Percentiles rank a stretch among this genome's conserved stretches.
These are phyloP conservation scores for Pseudococcus jackbeardsleyi DNA, from an alignment of 2,888 invertebrate species.

Conservation along the genomic window DNA sequence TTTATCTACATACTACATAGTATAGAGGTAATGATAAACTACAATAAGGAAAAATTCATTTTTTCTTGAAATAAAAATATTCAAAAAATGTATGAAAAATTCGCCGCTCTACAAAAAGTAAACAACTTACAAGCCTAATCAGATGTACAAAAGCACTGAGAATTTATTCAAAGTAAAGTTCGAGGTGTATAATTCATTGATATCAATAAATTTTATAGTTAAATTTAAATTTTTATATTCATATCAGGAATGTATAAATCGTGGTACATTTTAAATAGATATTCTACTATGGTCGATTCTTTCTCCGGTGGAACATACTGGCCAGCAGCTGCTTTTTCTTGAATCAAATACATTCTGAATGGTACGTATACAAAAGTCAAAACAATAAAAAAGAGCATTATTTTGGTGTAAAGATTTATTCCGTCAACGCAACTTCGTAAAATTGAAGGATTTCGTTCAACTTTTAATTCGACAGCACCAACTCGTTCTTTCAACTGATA, in stretches of 20 bases:
- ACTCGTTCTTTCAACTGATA: constrained; percentile 8
- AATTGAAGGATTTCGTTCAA: neutral
- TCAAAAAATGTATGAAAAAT: too few relatives aligned
- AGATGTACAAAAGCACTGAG: too few relatives aligned
- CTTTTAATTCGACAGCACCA: constrained; percentile 8
- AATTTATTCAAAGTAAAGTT: too few relatives aligned
- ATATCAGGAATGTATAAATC: neutral
- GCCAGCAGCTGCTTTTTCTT: constrained; percentile 1
- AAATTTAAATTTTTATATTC: neutral
- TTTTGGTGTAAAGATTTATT: neutral
- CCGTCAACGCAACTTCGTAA: neutral
- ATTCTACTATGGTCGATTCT: neutral
- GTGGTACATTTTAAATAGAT: neutral
- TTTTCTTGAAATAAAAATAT: too few relatives aligned
- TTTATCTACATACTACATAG: too few relatives aligned
- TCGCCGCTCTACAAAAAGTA: too few relatives aligned
- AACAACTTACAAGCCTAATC: too few relatives aligned
- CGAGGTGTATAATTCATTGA: too few relatives aligned
- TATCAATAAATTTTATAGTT: neutral
- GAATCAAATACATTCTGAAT: constrained; percentile 7
- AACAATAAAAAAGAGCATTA: constrained; percentile 5
- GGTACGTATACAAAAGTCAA: neutral
- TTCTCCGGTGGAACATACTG: neutral
- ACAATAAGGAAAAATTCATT: too few relatives aligned
- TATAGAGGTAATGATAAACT: too few relatives aligned